Evolutionary conservation across 2,888 invertebrate genomes (phyloP).

Genomic region (Brassicogethes aeneus): DNA sequence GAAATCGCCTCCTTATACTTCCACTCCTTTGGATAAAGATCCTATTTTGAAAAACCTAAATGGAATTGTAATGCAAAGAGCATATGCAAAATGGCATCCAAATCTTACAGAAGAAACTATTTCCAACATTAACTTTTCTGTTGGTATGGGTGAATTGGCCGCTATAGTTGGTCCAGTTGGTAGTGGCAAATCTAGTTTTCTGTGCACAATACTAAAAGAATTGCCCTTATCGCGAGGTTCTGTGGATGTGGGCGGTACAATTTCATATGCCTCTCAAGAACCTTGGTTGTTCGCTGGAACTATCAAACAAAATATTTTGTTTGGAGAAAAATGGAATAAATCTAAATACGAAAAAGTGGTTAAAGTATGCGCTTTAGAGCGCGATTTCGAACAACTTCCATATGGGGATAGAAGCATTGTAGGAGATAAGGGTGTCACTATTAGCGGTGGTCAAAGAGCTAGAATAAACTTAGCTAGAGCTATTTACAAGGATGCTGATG

Average conservation of each 20-base stretch:
- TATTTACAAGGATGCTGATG: conserved; percentile 65
- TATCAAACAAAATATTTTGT: conserved; percentile 70
- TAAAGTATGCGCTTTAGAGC: conserved; percentile 52
- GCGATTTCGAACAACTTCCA: conserved; percentile 62
- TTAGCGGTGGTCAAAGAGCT: conserved; percentile 76
- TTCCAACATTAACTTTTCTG: conserved; percentile 21
- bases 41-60: conserved; percentile 13
- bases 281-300: conserved; percentile 69
- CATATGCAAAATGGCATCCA: conserved; percentile 23
- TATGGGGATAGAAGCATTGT: conserved; percentile 66
- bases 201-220: conserved; percentile 65
- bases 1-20: conserved; percentile 25
- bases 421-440: conserved; percentile 66
- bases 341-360: conserved; percentile 44
- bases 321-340: conserved; percentile 56
- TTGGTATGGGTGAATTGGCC: conserved; percentile 21
- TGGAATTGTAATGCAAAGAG: conserved; percentile 22
- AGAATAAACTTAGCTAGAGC: conserved; percentile 69
- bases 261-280: conserved; percentile 71
- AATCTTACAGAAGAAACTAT: conserved; percentile 20
- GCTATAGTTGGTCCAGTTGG: conserved; percentile 60
- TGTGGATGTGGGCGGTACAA: conserved; percentile 50
- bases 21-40: conserved; percentile 29
- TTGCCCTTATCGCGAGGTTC: conserved; percentile 52
- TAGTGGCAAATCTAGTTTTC: conserved; percentile 58